Conservation (phyloP, 2,797 vertebrate species). For the Sebastiscus tertius region DNA sequence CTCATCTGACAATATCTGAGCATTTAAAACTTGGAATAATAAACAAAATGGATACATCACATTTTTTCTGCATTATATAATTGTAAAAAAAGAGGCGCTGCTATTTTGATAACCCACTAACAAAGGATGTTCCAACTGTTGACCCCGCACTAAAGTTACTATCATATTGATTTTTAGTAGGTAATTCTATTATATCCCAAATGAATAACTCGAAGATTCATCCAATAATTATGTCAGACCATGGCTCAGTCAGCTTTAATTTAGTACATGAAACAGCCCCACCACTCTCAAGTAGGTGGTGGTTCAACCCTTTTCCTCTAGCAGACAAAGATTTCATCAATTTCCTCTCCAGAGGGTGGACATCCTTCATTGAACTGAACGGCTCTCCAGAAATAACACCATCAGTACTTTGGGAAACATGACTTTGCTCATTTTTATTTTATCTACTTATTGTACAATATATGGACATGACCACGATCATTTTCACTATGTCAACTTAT, state of each 20-base stretch:
- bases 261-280: neutral
- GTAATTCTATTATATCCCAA: neutral
- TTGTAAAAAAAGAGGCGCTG: too few species aligned
- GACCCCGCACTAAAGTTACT: neutral
- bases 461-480: too few species aligned
- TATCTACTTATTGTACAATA: too few species aligned
- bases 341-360: neutral
- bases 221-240: neutral
- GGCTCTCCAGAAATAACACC: neutral
- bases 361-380: neutral
- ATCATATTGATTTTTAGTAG: neutral
- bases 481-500: too few species aligned
- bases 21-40: too few species aligned
- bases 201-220: neutral
- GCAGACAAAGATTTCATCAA: neutral
- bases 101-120: neutral
- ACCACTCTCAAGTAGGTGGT: neutral
- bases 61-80: too few species aligned
- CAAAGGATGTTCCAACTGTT: neutral
- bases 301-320: neutral
- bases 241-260: neutral
- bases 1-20: too few species aligned
- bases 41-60: too few species aligned
- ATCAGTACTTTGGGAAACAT: too few species aligned
- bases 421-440: too few species aligned